Percentiles rank a stretch among this genome's conserved stretches.
These are phyloP conservation scores for Lucifuga dentata DNA, from an alignment of 2,113 vertebrate species.

Conservation along the genomic window DNA sequence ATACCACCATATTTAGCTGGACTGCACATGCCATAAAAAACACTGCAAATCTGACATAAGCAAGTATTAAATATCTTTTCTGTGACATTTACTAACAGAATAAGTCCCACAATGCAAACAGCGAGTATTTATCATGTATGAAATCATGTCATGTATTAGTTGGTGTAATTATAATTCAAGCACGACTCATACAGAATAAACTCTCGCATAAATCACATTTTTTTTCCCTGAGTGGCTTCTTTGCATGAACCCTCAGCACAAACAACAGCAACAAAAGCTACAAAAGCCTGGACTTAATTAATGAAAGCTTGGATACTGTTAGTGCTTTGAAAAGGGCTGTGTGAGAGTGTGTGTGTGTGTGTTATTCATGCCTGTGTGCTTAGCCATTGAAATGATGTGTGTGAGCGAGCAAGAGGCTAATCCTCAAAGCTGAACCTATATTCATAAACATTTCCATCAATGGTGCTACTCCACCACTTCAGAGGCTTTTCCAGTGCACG, in stretches of 20 bases:
- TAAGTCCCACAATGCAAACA: too few species aligned
- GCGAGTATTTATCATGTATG: too few species aligned
- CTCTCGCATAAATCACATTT: not conserved
- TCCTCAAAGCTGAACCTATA: slow-evolving; percentile 9
- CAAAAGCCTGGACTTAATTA: slow-evolving; percentile 36
- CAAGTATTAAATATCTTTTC: too few species aligned
- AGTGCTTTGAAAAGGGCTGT: slow-evolving; percentile 20
- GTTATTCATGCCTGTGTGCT: slow-evolving; percentile 18
- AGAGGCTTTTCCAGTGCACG: slow-evolving; percentile 1
- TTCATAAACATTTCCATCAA: slow-evolving; percentile 52
- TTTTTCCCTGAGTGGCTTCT: not conserved
- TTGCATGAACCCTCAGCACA: not conserved
- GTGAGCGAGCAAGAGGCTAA: not conserved
- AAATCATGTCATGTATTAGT: not conserved
- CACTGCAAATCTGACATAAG: not conserved
- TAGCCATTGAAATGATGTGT: not conserved
- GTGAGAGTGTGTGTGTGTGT: not conserved
- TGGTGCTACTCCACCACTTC: slow-evolving; percentile 37
- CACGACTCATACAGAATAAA: not conserved
- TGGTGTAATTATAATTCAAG: not conserved
- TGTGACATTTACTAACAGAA: too few species aligned
- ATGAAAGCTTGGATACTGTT: slow-evolving; percentile 2
- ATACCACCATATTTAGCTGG: not conserved
- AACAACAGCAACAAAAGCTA: slow-evolving; percentile 39
- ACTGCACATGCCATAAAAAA: not conserved